Percentiles rank a stretch among this genome's conserved stretches.
Evolutionary conservation across 2,113 vertebrate genomes (phyloP).

Genomic region (Rhea americana): DNA sequence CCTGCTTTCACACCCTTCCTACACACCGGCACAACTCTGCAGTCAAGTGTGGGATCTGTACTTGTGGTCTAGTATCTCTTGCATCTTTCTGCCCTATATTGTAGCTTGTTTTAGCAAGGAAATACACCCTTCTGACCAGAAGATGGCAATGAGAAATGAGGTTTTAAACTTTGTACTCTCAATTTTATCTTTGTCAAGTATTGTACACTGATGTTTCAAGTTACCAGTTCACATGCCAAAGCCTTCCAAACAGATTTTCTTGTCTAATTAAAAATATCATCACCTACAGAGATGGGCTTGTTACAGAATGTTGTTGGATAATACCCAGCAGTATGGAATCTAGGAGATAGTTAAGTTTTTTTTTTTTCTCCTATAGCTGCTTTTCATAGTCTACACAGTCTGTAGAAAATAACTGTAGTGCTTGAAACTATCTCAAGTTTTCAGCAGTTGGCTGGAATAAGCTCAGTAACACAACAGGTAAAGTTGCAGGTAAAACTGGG

Average conservation of each 20-base stretch:
- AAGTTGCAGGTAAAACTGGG: neutral
- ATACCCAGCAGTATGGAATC: neutral
- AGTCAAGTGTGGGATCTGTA: neutral
- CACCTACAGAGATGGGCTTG: neutral
- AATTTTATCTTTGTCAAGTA: neutral
- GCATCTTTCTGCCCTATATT: neutral
- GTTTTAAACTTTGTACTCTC: neutral
- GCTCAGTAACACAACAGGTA: neutral
- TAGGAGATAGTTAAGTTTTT: neutral
- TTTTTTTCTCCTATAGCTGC: neutral
- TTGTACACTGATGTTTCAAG: neutral
- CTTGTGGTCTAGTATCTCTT: neutral
- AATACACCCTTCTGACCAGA: conserved; percentile 54
- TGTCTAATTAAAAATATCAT: neutral
- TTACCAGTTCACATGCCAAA: neutral
- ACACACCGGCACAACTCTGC: neutral
- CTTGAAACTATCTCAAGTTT: neutral
- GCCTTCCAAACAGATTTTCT: neutral
- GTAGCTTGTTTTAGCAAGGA: neutral
- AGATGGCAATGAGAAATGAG: conserved; percentile 68
- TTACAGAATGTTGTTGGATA: neutral
- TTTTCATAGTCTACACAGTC: neutral
- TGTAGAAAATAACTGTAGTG: too few relatives aligned
- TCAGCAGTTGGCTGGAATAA: neutral
- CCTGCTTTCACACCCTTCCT: neutral